Evolutionary conservation across 2,797 vertebrate genomes (phyloP).

Genomic region (Ctenosaura bakeri): DNA sequence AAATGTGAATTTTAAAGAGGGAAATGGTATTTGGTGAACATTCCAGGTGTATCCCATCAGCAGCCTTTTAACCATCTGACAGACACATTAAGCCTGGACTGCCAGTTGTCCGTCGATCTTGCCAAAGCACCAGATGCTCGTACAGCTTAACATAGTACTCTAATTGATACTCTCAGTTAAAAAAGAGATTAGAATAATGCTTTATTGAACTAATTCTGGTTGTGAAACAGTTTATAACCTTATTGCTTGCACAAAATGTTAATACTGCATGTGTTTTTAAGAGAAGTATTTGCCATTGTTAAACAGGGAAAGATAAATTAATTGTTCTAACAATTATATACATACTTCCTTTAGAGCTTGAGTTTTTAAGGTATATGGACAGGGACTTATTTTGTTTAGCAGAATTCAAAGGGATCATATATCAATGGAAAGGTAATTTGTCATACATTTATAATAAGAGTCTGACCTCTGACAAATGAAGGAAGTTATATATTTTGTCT

Average conservation of each 20-base stretch:
- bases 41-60: constrained; percentile 39
- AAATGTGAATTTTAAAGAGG: constrained; percentile 27
- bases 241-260: constrained; percentile 11
- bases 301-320: constrained; percentile 6
- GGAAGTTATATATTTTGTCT: background rate
- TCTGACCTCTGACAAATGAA: constrained; percentile 11
- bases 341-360: background rate
- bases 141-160: constrained; percentile 48
- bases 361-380: background rate
- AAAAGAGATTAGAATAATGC: constrained; percentile 45
- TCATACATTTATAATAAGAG: constrained; percentile 14
- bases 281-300: background rate
- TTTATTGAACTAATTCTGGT: constrained; percentile 9
- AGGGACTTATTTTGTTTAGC: background rate
- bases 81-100: constrained; percentile 49
- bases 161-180: constrained; percentile 60
- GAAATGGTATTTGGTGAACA: constrained; percentile 41
- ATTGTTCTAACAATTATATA: background rate
- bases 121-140: constrained; percentile 73
- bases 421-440: constrained; percentile 23
- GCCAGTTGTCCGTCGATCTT: constrained; percentile 61
- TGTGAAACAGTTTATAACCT: background rate
- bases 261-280: background rate
- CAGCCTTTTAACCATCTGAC: constrained; percentile 59
- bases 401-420: background rate